Base-by-base conservation (phyloP, 1,140 invertebrate genomes). In the Euura lappo region DNA sequence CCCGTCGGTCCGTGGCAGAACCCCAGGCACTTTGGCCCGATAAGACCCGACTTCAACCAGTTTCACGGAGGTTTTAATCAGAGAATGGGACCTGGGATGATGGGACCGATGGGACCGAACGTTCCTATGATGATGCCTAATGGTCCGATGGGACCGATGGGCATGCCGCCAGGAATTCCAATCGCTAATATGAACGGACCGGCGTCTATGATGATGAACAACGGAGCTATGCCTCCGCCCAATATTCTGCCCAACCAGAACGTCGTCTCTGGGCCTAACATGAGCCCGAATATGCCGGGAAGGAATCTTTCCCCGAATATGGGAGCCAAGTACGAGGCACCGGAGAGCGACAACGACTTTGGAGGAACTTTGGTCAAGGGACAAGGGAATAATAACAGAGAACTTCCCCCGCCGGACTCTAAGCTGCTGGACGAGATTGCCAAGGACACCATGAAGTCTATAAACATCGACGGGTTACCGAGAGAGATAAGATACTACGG, bases 401-500 rank as follows among this genome's bases (percentile, higher is more conserved):
- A 91, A 74, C 77, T 91, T 13, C 91, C 91, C 3, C 84, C 87
- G 2, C 89, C 91, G 1, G 91, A 93, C 83, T 85, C 86, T 10
- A 85, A 85, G 76, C 79, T 92, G 0, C 71, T 93, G 2, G 90
- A 93, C 28, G 90, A 90, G 69, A 91, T 93, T 8, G 87, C 90
- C 44, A 88, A 90, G 71, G 93, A 94, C 79, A 90, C 91, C 0
- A 93, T 92, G 76, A 92, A 93, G 74, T 93, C 92, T n/a, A 96
- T 97, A 44, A 92, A 93, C 60, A 97, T 98, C 71, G 96, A 98
- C 83, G 92, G 93, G 3, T 86, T 93, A 45, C 91, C 93, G 0
- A 90, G 95, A 79, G 95, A 97, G 83, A 93, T 98, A 65, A 90
- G 96, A 65, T 95, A 95, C 78, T 97, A 98, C 77, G 94, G 93